Conservation (phyloP, 1,140 invertebrate species). For the Nephila pilipes region DNA sequence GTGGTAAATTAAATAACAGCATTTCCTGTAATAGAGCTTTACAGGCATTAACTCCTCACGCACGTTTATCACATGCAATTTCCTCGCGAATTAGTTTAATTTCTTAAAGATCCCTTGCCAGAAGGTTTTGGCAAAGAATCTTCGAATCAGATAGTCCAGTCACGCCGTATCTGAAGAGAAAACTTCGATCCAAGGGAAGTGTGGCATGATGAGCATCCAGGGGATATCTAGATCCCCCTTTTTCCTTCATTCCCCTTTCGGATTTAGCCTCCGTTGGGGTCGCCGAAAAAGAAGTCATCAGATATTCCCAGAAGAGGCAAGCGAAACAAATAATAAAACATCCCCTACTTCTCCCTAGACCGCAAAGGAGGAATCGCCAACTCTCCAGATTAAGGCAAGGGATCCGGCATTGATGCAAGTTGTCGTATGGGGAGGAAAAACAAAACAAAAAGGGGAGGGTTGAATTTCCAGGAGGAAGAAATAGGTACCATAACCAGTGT, state of each 20-base stretch:
- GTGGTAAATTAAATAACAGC: background rate
- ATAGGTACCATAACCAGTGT: slow-evolving; percentile 57
- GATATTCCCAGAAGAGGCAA: slow-evolving; percentile 64
- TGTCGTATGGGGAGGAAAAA: slow-evolving; percentile 44
- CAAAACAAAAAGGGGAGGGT: background rate
- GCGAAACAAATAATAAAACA: slow-evolving; percentile 62
- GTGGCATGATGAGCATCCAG: slow-evolving; percentile 56
- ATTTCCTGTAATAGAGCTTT: background rate
- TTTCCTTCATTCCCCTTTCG: background rate
- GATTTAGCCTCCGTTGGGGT: slow-evolving; percentile 34
- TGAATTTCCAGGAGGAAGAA: background rate
- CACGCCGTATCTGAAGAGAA: slow-evolving; percentile 52
- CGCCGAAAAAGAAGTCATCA: slow-evolving; percentile 66
- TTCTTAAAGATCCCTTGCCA: slow-evolving; percentile 4
- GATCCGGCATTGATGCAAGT: slow-evolving; percentile 65
- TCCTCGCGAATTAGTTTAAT: slow-evolving; percentile 5
- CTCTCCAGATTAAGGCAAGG: slow-evolving; percentile 46
- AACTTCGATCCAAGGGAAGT: slow-evolving; percentile 49
- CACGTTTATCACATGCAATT: background rate
- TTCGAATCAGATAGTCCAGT: slow-evolving; percentile 40
- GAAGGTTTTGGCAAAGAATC: background rate
- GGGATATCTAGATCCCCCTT: slow-evolving; percentile 21
- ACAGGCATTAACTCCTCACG: background rate
- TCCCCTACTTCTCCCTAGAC: slow-evolving; percentile 3
- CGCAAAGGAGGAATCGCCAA: slow-evolving; percentile 57